These are phyloP conservation scores for Eufriesea mexicana DNA, from an alignment of 1,140 invertebrate genomes.

Conservation along the genomic window DNA sequence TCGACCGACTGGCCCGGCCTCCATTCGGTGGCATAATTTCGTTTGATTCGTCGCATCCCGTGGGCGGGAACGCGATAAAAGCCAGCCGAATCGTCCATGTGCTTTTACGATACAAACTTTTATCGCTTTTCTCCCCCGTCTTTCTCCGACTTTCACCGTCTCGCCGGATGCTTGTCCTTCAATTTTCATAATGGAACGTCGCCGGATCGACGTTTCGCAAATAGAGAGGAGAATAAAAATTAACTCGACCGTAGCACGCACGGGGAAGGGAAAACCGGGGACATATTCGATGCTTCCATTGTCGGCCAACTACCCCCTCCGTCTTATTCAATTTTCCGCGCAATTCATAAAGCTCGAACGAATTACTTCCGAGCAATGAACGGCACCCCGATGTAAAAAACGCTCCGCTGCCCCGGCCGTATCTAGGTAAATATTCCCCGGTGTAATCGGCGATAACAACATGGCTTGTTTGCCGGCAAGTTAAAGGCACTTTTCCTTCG, in stretches of 20 bases:
- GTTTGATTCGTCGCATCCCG: slow-evolving; percentile 1
- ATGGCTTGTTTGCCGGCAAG: slow-evolving; percentile 62
- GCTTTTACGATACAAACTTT: slow-evolving; percentile 10
- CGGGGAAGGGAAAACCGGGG: background rate
- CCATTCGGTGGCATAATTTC: slow-evolving; percentile 36
- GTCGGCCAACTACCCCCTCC: too few relatives aligned
- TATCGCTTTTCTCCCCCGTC: background rate
- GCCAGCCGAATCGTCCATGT: background rate
- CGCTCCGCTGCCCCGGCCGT: background rate
- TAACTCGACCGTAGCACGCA: background rate
- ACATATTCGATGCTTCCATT: too few relatives aligned
- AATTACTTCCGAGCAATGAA: slow-evolving; percentile 39
- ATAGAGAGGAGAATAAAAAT: background rate
- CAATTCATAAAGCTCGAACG: slow-evolving; percentile 33
- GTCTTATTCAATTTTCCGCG: slow-evolving; percentile 28
- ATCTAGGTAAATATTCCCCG: slow-evolving; percentile 55
- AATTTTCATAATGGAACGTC: slow-evolving; percentile 21
- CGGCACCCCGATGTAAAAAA: slow-evolving; percentile 5
- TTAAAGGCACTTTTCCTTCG: slow-evolving; percentile 48
- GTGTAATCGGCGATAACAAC: slow-evolving; percentile 66
- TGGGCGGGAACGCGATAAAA: slow-evolving; percentile 19
- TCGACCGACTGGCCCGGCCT: slow-evolving; percentile 4
- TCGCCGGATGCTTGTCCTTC: background rate
- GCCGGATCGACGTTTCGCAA: background rate
- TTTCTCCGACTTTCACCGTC: too few relatives aligned